A percentile compares a stretch with the other conserved stretches of the same genome.
These are phyloP conservation scores for Ommatoiulus sabulosus DNA, from an alignment of 2,888 invertebrate species.

Conservation along the genomic window DNA sequence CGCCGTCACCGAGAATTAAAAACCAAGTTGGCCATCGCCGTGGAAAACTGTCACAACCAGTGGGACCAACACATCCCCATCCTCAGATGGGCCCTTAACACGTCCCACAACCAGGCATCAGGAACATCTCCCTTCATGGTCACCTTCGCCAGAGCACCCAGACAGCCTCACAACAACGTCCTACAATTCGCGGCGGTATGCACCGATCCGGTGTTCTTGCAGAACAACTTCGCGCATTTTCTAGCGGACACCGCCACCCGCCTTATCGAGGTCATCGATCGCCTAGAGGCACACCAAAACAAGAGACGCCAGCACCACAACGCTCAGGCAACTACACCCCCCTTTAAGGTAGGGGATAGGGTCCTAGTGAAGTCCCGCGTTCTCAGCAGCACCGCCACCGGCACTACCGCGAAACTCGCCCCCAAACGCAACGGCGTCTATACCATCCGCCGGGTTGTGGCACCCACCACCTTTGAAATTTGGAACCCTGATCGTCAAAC, in stretches of 20 bases:
- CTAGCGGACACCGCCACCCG: neutral
- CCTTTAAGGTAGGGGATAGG: neutral
- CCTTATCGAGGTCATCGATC: neutral
- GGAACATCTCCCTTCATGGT: neutral
- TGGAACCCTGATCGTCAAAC: neutral
- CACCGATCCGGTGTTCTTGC: neutral
- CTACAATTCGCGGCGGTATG: neutral
- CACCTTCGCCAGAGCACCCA: neutral
- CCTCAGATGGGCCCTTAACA: neutral
- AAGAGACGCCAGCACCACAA: neutral
- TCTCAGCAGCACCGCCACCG: neutral
- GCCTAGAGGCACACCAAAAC: neutral
- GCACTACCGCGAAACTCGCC: neutral
- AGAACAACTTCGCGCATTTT: neutral
- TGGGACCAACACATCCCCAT: neutral
- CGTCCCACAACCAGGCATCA: too few species aligned
- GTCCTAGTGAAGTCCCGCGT: neutral
- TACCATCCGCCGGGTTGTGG: neutral
- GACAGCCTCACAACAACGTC: neutral
- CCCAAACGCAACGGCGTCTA: neutral
- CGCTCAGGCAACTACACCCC: neutral
- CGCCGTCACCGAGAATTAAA: neutral
- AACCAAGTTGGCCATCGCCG: neutral
- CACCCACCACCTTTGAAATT: neutral
- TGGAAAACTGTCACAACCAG: neutral